Evolutionary conservation across 2,888 invertebrate species (phyloP), one percentile per base, ranked within the genome.

Genomic region (Euclidia mi): DNA sequence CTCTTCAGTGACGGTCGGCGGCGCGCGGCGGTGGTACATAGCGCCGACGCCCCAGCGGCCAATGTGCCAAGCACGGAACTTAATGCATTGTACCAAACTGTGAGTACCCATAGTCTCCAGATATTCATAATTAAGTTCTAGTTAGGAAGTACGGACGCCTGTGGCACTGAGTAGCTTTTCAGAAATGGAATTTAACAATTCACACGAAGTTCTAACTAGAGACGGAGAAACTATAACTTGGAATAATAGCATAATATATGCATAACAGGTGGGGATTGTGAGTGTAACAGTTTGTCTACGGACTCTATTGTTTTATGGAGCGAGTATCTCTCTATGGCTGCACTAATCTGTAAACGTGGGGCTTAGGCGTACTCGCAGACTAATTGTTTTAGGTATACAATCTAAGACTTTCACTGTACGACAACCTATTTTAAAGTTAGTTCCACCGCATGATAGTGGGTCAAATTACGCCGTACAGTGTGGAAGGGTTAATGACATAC

Each of bases 121-220:
- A 80, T 87, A 86, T 91, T 85, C 88, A 92, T 91, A 89, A 91
- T 92, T 92, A 92, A 92, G 91, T 90, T 92, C 91, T 91, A 87
- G 89, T 92, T 92, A 90, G 85, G 81, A 88, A 91, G 85, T 85
- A 84, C 77, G 78, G 79, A 79, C 82, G 85, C 86, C 52, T 66
- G 82, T 78, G 83, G 82, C 84, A 62, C 80, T 80, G 79, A 84
- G 84, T 83, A 84, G 86, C 87, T 84, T 85, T 88, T 82, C 87
- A 85, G 85, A 83, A 88, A 92, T 92, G 86, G 87, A 90, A 90
- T 92, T 92, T 92, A 92, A 92, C 92, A 89, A 92, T 92, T 92
- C 91, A 92, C 90, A 85, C 84, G 79, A 85, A 90, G 87, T 89
- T 90, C 80, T 81, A 82, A 83, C 88, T 79, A 80, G 83, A 87